These are phyloP conservation scores for Dromiciops gliroides DNA, from an alignment of 2,113 vertebrate species.

Conservation along the genomic window DNA sequence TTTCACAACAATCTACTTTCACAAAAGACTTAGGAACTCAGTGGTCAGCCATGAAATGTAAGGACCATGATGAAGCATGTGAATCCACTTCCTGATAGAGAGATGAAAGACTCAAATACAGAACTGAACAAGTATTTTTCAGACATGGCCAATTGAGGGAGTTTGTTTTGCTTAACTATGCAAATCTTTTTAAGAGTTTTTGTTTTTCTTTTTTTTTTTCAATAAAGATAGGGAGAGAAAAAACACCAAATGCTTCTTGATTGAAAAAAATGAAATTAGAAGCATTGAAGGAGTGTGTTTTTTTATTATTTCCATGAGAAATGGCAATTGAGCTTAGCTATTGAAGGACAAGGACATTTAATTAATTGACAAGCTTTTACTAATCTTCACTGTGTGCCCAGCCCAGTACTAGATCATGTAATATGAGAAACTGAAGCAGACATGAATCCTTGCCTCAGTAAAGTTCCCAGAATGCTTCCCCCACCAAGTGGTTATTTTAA, in stretches of 20 bases:
- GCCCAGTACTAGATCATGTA: background rate
- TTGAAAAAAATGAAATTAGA: background rate
- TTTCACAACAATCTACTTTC: background rate
- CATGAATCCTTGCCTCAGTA: background rate
- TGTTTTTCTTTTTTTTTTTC: background rate
- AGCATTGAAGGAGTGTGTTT: background rate
- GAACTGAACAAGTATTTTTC: background rate
- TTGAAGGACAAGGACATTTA: background rate
- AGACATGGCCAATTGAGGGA: background rate
- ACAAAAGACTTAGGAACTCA: background rate
- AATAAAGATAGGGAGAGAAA: background rate
- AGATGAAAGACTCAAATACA: background rate
- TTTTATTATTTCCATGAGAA: background rate
- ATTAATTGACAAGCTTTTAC: background rate
- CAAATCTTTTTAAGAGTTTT: background rate
- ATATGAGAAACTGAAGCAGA: background rate
- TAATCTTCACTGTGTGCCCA: background rate
- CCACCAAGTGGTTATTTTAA: background rate
- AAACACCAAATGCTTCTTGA: background rate
- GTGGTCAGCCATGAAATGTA: background rate
- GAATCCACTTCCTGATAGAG: background rate
- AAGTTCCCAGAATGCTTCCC: background rate
- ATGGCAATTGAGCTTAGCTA: background rate
- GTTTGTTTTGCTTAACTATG: background rate
- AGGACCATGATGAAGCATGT: background rate